Evolutionary conservation across 2,113 vertebrate genomes (phyloP), one percentile per base, ranked within the genome.

Genomic region (Orientallactaga bullata): DNA sequence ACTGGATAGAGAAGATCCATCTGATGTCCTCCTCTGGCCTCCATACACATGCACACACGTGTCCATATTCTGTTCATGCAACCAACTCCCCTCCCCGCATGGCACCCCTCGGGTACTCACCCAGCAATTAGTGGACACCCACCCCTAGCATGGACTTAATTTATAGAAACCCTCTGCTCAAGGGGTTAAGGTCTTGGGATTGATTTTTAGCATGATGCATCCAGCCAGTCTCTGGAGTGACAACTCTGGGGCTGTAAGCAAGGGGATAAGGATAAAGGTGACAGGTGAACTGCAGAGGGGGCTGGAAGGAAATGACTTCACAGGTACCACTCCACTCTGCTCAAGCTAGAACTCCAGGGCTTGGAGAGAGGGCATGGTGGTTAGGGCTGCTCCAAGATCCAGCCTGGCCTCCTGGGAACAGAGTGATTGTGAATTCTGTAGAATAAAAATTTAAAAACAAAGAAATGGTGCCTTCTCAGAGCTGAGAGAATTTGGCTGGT

Each of bases 361-460:
- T 80, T 72, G 51, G 37, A 81, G 80, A 55, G 65, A 88, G 39
- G 85, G 88, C 32, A 35, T 7, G 9, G 30, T 6, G 26, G 55
- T 65, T 24, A 63, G 23, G 18, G 37, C 4, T 37, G 20, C 65
- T 24, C 63, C 47, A 32, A 72, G 35, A 20, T 11, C 42, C 51
- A 51, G 55, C 68, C 76, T 42, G 72, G 66, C 73, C 30, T 77
- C 58, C 39, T 20, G 42, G 89, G 61, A 78, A 85, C 72, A 89
- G 87, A 81, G 65, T 74, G 89, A 51, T 39, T 8, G 61, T 47
- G 90, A 85, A 79, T 85, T 92, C 90, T 91, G 63, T 90, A 92
- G 65, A 95, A 88, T 85, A 80, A 76, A 89, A 88, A 81, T 39
- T 6, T 6, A 47, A 5, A 47, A 47, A 47, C 42, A 47, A 47